phyloP scores from a whole-genome alignment of 1,140 invertebrate genomes.

The Eupristina koningsbergeri region DNA sequence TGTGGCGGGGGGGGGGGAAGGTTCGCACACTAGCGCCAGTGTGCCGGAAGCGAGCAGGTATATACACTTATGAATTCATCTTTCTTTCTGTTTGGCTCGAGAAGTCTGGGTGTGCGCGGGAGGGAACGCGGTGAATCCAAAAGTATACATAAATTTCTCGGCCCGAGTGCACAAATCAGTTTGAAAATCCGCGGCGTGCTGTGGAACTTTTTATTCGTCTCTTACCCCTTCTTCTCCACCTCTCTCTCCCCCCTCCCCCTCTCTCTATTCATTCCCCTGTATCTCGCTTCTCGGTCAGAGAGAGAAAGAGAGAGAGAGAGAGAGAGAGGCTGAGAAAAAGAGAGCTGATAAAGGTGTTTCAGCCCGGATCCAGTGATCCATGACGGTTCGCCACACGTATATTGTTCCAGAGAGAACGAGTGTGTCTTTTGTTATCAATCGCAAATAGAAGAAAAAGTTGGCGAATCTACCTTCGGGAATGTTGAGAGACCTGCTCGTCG shows the following conservation, averaged over 20 bases:
- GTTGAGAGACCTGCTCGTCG: conserved; percentile 66
- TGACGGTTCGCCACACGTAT: conserved; percentile 18
- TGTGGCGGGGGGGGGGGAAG: too few relatives aligned
- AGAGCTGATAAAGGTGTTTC: conserved; percentile 1
- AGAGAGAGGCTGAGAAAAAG: not conserved
- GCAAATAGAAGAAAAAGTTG: conserved; percentile 9
- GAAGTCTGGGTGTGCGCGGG: not conserved
- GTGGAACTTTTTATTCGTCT: not conserved
- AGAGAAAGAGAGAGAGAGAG: conserved; percentile 1
- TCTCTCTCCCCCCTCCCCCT: not conserved
- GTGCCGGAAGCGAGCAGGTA: too few relatives aligned
- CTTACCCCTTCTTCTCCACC: too few relatives aligned
- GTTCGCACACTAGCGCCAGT: too few relatives aligned
- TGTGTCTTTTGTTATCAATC: conserved; percentile 13
- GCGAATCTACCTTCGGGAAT: conserved; percentile 64
- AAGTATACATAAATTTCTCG: conserved; percentile 1
- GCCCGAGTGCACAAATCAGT: conserved; percentile 2
- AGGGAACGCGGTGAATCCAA: not conserved
- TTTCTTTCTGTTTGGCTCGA: conserved; percentile 8
- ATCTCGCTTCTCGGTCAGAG: not conserved
- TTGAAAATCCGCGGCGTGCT: conserved; percentile 14
- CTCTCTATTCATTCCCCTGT: not conserved
- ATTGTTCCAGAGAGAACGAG: conserved; percentile 20
- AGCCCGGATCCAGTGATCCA: not conserved
- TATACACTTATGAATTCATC: not conserved